A percentile compares a stretch with the other conserved stretches of the same genome.
These are phyloP conservation scores for Cotesia glomerata DNA, from an alignment of 1,140 invertebrate genomes.

Conservation along the genomic window DNA sequence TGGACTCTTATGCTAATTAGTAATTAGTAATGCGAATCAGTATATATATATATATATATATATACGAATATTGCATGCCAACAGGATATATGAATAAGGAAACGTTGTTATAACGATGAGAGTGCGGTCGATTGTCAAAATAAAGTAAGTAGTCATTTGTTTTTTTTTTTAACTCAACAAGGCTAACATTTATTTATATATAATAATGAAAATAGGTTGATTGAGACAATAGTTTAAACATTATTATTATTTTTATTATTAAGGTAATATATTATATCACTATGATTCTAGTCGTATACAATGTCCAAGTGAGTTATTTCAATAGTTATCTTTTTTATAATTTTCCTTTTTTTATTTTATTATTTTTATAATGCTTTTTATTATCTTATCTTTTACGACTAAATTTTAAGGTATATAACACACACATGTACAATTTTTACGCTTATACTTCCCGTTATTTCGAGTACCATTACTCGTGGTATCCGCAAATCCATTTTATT, in stretches of 20 bases:
- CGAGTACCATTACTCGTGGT: background rate
- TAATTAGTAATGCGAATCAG: too few relatives aligned
- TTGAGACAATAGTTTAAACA: conserved; percentile 66
- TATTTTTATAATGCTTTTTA: conserved; percentile 28
- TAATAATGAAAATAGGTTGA: conserved; percentile 64
- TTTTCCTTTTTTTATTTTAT: conserved; percentile 34
- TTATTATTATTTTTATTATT: conserved; percentile 48
- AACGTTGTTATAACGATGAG: conserved; percentile 5
- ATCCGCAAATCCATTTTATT: conserved; percentile 1
- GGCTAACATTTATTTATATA: conserved; percentile 64
- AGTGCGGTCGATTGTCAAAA: conserved; percentile 19
- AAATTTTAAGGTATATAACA: conserved; percentile 55
- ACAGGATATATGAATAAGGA: conserved; percentile 5
- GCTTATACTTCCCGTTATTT: conserved; percentile 1
- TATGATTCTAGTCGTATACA: conserved; percentile 66
- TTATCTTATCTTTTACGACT: conserved; percentile 33
- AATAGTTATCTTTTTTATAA: too few relatives aligned
- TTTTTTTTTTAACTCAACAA: conserved; percentile 63
- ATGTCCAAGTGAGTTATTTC: conserved; percentile 54
- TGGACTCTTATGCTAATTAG: too few relatives aligned
- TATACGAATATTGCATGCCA: background rate
- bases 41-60: too few relatives aligned
- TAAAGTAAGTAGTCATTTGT: conserved; percentile 38
- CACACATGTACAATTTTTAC: conserved; percentile 56
- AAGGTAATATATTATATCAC: conserved; percentile 63